Evolutionary conservation across 1,140 invertebrate species (phyloP).

Genomic region (Lysiphlebus fabarum): DNA sequence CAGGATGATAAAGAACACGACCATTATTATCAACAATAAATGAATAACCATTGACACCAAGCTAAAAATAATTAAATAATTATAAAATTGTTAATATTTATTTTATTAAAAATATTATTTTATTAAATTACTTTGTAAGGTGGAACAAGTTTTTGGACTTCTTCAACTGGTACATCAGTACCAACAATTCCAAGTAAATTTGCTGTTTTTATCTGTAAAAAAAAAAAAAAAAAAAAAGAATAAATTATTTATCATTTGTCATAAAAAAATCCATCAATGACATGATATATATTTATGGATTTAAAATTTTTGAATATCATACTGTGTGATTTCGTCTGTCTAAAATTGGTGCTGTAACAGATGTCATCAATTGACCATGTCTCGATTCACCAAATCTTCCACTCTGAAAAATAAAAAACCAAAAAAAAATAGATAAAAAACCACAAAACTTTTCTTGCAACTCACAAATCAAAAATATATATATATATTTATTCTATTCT

Average conservation of each 20-base stretch:
- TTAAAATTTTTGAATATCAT: conserved; percentile 26
- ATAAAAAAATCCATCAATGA: background rate
- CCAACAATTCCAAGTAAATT: conserved; percentile 91
- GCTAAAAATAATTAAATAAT: conserved; percentile 55
- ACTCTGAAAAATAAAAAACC: conserved; percentile 56
- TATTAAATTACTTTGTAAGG: conserved; percentile 74
- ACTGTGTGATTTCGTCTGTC: conserved; percentile 87
- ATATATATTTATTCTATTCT: no score
- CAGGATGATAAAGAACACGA: conserved; percentile 95
- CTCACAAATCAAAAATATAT: no score
- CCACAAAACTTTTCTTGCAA: background rate
- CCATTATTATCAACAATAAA: conserved; percentile 98
- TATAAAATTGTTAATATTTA: conserved; percentile 15
- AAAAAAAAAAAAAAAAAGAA: conserved; percentile 8
- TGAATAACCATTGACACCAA: conserved; percentile 94
- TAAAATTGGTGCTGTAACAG: conserved; percentile 87
- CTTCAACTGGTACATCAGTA: conserved; percentile 88
- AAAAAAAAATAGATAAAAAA: background rate
- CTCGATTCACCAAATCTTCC: conserved; percentile 67
- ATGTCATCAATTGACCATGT: conserved; percentile 79
- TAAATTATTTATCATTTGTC: background rate
- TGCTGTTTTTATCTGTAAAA: conserved; percentile 70
- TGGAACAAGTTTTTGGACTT: conserved; percentile 88
- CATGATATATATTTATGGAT: background rate
- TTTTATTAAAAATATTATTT: conserved; percentile 27